Percentiles rank a stretch among this genome's conserved stretches.
Conservation (phyloP, 2,113 vertebrate genomes). For the Callipepla squamata region DNA sequence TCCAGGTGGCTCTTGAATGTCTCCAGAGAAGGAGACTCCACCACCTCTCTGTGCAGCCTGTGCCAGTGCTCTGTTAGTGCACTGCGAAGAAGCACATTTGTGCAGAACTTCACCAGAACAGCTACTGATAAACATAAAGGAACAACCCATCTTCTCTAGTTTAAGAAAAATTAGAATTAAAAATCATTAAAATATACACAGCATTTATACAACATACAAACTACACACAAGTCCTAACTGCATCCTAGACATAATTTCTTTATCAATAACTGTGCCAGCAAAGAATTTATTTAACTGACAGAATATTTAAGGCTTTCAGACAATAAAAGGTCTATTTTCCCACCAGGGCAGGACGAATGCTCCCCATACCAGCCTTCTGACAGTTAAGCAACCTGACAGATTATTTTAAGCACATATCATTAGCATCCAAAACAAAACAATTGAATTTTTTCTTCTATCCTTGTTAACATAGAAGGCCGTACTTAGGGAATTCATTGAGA, state of each 20-base stretch:
- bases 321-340: conserved; percentile 28
- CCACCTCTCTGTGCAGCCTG: too few relatives aligned
- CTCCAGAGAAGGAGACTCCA: too few relatives aligned
- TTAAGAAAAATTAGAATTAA: conserved; percentile 26
- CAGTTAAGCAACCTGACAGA: conserved; percentile 36
- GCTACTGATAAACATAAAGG: not conserved
- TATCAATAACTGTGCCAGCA: not conserved
- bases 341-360: conserved; percentile 21
- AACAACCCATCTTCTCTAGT: not conserved
- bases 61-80: too few relatives aligned
- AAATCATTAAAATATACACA: not conserved
- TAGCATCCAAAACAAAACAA: conserved; percentile 10
- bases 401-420: conserved; percentile 19
- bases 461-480: conserved; percentile 29
- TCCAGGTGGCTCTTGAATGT: too few relatives aligned
- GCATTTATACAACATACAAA: not conserved
- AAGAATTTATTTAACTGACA: not conserved
- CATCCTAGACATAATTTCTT: not conserved
- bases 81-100: too few relatives aligned
- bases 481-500: conserved; percentile 36
- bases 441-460: not conserved
- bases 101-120: not conserved
- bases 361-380: conserved; percentile 35
- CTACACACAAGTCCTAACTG: not conserved
- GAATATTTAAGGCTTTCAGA: not conserved